Conservation (phyloP, 35 echinoderm and acorn worm genomes). For the Apostichopus californicus region DNA sequence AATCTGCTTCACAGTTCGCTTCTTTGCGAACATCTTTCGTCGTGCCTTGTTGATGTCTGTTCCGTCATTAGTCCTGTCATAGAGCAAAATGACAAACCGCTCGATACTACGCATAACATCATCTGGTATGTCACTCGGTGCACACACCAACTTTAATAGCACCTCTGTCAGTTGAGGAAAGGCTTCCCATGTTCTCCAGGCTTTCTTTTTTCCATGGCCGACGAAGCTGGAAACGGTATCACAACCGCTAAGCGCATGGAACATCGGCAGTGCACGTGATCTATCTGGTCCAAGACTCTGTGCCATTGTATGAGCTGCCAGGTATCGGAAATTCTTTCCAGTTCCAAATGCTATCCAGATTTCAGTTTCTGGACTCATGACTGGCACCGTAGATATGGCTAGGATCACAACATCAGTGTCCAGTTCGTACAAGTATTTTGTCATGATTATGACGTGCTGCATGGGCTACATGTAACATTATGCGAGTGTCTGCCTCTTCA, state of each 20-base stretch:
- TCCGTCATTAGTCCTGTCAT: conserved; percentile 40
- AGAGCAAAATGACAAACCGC: conserved; percentile 58
- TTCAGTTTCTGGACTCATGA: background rate
- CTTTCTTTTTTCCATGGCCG: conserved; percentile 57
- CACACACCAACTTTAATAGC: background rate
- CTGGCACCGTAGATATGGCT: background rate
- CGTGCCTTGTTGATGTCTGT: background rate
- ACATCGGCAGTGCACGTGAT: conserved; percentile 42
- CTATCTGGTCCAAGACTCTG: conserved; percentile 27
- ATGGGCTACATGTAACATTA: conserved; percentile 8
- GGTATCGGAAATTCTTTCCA: conserved; percentile 17
- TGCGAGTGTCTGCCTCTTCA: conserved; percentile 43
- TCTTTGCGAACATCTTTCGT: conserved; percentile 4
- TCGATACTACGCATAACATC: conserved; percentile 29
- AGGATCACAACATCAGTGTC: background rate
- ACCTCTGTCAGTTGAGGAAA: conserved; percentile 52
- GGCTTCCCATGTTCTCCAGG: conserved; percentile 45
- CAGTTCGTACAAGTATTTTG: background rate
- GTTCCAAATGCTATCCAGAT: background rate
- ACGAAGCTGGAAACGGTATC: conserved; percentile 61
- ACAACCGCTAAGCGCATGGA: conserved; percentile 61
- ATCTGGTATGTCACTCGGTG: conserved; percentile 43
- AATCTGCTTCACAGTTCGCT: background rate
- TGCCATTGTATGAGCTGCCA: conserved; percentile 38
- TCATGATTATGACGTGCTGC: background rate